Base-by-base conservation (phyloP, 2,113 vertebrate species). In the Melanerpes formicivorus region DNA sequence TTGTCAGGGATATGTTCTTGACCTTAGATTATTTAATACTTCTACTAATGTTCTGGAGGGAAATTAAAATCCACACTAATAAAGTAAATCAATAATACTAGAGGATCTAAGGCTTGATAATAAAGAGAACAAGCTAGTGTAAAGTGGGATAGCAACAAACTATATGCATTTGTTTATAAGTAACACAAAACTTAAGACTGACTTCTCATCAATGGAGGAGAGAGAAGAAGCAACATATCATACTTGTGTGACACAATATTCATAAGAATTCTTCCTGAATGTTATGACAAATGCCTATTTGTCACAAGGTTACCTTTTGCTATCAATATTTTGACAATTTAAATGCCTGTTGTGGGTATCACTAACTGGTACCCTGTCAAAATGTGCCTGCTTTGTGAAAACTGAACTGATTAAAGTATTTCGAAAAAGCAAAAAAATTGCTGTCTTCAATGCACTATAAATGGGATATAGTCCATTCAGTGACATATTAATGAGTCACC, bases 261-360 rank as follows among this genome's bases (percentile, higher is more conserved):
- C 5, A 5, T 40, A 69, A 26, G 18, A 64, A 72, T 18, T 56
- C 21, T 1, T 9, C 4, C 1, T 2, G 6, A 5, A 67, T 64
- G 16, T 64, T 9, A 78, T 5, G 9, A n/a, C 4, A 81, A 32
- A 63, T 18, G 52, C 1, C 3, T 29, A 67, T 14, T 71, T 64
- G 14, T 27, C 40, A 70, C 16, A n/a, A 84, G 6, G 8, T 32
- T 71, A 54, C 9, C 54, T 75, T 84, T 69, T 60, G 11, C 27
- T 52, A 27, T 69, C 46, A 82, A 52, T 26, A 32, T 3, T 16
- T 19, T 21, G 56, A 23, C 21, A 60, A 52, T 7, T 79, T 40
- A 82, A 75, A 79, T 27, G 5, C 40, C 25, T 30, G 15, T 34
- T 79, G 18, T 8, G 14, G 16, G 7, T 46, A 13, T 22, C 26